Percentiles rank a stretch among this genome's conserved stretches.
Evolutionary conservation across 2,113 vertebrate genomes (phyloP).

Genomic region (Anarhynchus alexandrinus): DNA sequence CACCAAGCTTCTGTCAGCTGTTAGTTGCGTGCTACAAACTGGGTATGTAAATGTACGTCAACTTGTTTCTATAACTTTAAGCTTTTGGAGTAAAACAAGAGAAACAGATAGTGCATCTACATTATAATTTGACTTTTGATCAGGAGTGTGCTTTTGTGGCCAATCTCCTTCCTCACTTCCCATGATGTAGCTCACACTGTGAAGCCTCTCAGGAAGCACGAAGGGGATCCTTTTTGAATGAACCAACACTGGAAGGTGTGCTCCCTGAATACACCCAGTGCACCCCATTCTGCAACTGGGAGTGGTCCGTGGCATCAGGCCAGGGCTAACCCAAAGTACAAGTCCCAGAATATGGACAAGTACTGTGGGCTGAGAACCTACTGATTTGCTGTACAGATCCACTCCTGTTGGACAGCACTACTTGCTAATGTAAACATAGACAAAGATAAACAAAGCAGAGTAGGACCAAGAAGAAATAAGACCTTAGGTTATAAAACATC

Average conservation of each 20-base stretch:
- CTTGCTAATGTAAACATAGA: not conserved
- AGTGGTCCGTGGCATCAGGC: fast-evolving
- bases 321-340: not conserved
- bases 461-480: not conserved
- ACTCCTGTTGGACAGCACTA: not conserved
- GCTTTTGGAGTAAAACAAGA: not conserved
- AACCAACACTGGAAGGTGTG: not conserved
- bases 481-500: not conserved
- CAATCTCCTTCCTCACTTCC: not conserved
- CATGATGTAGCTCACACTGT: too few species aligned
- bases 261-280: not conserved
- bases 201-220: too few species aligned
- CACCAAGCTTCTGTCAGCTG: not conserved
- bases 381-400: not conserved
- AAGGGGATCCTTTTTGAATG: not conserved
- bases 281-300: not conserved
- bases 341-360: not conserved
- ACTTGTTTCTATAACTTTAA: not conserved
- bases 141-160: not conserved
- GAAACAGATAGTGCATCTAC: not conserved
- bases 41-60: not conserved
- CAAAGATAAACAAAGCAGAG: not conserved
- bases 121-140: not conserved
- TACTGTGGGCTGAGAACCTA: not conserved
- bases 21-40: not conserved